A percentile compares a stretch with the other conserved stretches of the same genome.
phyloP scores from a whole-genome alignment of 1,140 invertebrate species.

The Sitobion miscanthi region DNA sequence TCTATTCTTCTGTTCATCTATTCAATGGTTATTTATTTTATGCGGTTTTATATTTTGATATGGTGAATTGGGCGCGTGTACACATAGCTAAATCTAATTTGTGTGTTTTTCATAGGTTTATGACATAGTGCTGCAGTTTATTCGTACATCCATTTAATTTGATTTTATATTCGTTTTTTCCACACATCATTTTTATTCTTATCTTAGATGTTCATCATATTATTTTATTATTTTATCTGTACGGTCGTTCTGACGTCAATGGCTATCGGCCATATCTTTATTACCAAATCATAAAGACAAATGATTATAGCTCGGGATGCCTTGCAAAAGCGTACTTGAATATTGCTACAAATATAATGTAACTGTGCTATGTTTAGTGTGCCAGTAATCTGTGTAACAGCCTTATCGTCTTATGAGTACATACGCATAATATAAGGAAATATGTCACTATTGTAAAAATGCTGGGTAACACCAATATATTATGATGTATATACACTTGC shows the following conservation, averaged over 20 bases:
- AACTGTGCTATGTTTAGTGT: not conserved
- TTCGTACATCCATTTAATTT: not conserved
- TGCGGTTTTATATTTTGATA: not conserved
- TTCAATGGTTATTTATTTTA: not conserved
- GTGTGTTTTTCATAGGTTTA: not conserved
- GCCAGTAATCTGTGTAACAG: not conserved
- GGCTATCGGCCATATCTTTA: not conserved
- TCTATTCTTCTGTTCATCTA: not conserved
- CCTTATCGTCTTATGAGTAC: not conserved
- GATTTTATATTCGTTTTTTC: constrained; percentile 10
- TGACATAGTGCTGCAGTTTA: not conserved
- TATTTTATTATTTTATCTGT: constrained; percentile 8
- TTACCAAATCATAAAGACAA: constrained; percentile 1
- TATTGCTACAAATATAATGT: not conserved
- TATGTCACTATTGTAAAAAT: not conserved
- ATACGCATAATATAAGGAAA: not conserved
- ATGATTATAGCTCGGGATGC: not conserved
- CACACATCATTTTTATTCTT: constrained; percentile 6
- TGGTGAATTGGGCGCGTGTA: not conserved
- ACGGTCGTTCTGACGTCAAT: constrained; percentile 2
- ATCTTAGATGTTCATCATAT: not conserved
- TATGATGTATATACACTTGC: not conserved
- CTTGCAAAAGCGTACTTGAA: not conserved
- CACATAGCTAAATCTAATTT: not conserved
- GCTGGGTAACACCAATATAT: not conserved